A percentile compares a stretch with the other conserved stretches of the same genome.
Evolutionary conservation across 1,140 invertebrate genomes (phyloP).

Genomic region (Bathynomus jamesi): DNA sequence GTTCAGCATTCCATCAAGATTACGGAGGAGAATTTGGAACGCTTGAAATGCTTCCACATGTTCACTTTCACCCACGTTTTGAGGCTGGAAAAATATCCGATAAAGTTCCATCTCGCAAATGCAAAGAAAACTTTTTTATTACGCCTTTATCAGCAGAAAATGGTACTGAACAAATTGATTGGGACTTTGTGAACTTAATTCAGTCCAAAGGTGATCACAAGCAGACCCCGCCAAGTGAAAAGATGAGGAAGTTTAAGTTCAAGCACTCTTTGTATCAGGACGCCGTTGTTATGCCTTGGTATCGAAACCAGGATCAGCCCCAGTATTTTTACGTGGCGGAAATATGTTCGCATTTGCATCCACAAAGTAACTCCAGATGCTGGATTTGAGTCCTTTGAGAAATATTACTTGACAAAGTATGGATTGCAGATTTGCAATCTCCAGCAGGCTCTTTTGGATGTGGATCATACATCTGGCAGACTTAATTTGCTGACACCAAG

Average conservation of each 20-base stretch:
- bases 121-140: constrained; percentile 72
- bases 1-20: constrained; percentile 51
- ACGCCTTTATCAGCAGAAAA: constrained; percentile 63
- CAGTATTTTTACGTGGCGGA: constrained; percentile 92
- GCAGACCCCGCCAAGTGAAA: constrained; percentile 48
- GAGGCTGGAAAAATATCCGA: constrained; percentile 80
- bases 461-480: constrained; percentile 93
- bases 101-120: constrained; percentile 70
- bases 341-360: constrained; percentile 80
- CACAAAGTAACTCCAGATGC: constrained; percentile 74
- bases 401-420: constrained; percentile 93
- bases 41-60: constrained; percentile 72
- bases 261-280: constrained; percentile 71
- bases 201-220: constrained; percentile 38
- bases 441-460: constrained; percentile 85
- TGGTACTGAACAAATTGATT: constrained; percentile 53
- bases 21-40: constrained; percentile 55
- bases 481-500: constrained; percentile 92
- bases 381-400: constrained; percentile 85
- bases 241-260: constrained; percentile 65
- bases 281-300: constrained; percentile 98
- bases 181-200: constrained; percentile 70
- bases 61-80: constrained; percentile 89
- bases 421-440: constrained; percentile 78
- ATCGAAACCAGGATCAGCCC: constrained; percentile 92